phyloP scores from a whole-genome alignment of 2,888 invertebrate species.

The Gortyna flavago region DNA sequence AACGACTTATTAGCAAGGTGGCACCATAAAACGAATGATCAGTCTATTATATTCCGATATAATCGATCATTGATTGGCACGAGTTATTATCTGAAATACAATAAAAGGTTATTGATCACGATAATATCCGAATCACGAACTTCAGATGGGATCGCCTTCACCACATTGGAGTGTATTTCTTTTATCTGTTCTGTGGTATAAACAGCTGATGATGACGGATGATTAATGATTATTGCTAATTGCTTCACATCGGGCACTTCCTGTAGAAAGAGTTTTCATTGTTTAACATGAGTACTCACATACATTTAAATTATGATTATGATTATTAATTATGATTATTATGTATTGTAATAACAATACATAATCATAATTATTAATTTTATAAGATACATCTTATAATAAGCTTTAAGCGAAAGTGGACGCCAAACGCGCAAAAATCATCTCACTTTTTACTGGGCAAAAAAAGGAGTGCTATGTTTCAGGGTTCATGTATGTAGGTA shows the following conservation, averaged over 20 bases:
- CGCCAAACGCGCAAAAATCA: slow-evolving; percentile 30
- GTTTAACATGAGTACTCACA: slow-evolving; percentile 39
- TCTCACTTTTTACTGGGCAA: slow-evolving; percentile 25
- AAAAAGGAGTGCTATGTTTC: background rate
- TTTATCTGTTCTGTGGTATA: too few species aligned
- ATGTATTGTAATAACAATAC: too few species aligned
- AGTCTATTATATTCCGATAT: slow-evolving; percentile 44
- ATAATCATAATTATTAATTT: too few species aligned
- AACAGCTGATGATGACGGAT: slow-evolving; percentile 53
- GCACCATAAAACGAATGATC: slow-evolving; percentile 43
- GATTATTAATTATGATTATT: too few species aligned
- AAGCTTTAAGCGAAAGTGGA: slow-evolving; percentile 57
- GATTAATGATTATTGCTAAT: slow-evolving; percentile 75
- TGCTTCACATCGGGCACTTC: slow-evolving; percentile 68
- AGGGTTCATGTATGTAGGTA: background rate
- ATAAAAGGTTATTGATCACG: slow-evolving; percentile 62
- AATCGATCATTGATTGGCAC: slow-evolving; percentile 62
- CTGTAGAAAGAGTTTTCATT: slow-evolving; percentile 71
- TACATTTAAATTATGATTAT: slow-evolving; percentile 53
- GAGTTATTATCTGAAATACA: slow-evolving; percentile 53
- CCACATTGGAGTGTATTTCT: slow-evolving; percentile 53
- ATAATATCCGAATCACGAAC: slow-evolving; percentile 51
- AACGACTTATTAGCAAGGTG: slow-evolving; percentile 28
- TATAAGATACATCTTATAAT: slow-evolving; percentile 37
- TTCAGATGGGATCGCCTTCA: slow-evolving; percentile 41